These are phyloP conservation scores for Aphidius colemani DNA, from an alignment of 2,888 invertebrate species.

Conservation along the genomic window DNA sequence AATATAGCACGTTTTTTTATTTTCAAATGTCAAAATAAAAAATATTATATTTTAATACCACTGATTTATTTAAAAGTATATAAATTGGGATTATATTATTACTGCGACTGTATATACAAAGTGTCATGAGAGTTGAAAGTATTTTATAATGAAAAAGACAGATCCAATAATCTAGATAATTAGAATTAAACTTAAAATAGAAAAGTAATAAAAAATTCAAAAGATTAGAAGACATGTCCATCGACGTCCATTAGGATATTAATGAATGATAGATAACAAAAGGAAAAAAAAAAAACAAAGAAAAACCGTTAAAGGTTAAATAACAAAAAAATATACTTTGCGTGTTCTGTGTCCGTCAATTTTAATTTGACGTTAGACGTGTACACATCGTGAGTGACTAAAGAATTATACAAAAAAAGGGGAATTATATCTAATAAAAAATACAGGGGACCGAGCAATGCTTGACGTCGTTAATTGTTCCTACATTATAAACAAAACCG, in stretches of 20 bases:
- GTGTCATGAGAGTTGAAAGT: no score
- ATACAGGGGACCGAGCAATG: background rate
- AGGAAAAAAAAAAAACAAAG: slow-evolving; percentile 14
- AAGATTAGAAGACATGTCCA: slow-evolving; percentile 13
- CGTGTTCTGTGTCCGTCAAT: slow-evolving; percentile 35
- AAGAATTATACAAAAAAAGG: no score
- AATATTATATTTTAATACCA: no score
- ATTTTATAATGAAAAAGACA: background rate
- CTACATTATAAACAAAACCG: slow-evolving; percentile 30
- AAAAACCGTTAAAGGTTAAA: background rate
- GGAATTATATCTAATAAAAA: no score
- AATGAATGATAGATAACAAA: slow-evolving; percentile 10
- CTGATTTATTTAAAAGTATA: no score
- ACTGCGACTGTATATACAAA: no score
- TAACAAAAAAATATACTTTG: slow-evolving; percentile 15
- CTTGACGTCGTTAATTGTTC: slow-evolving; percentile 36
- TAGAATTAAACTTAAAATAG: background rate
- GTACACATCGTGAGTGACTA: slow-evolving; percentile 27
- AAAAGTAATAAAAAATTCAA: background rate
- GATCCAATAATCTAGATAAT: background rate
- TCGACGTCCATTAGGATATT: slow-evolving; percentile 14
- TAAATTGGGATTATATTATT: no score
- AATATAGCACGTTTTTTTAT: slow-evolving; percentile 14
- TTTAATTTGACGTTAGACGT: slow-evolving; percentile 37
- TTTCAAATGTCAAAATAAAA: slow-evolving; percentile 14